Conservation (phyloP, 1,140 invertebrate genomes). For the Bombus sylvicola region DNA sequence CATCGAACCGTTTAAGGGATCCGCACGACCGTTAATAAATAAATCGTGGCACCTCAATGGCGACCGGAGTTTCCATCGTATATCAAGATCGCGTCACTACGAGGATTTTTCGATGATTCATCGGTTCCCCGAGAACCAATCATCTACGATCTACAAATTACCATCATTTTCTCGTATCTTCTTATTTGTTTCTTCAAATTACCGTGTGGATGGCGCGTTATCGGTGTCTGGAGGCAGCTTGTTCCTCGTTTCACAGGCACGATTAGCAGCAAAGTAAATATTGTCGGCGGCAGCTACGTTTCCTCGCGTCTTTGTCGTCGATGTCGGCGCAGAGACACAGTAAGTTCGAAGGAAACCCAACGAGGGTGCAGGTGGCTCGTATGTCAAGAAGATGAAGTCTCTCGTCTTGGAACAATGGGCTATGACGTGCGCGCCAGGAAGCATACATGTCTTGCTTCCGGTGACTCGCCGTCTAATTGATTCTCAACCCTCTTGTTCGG, state of each 20-base stretch:
- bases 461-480: conserved; percentile 73
- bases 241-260: not conserved
- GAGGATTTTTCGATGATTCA: not conserved
- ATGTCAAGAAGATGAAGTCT: conserved; percentile 73
- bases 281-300: not conserved
- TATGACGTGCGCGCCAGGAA: conserved; percentile 65
- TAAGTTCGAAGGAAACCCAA: conserved; percentile 47
- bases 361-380: conserved; percentile 73
- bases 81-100: no score
- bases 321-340: conserved; percentile 7
- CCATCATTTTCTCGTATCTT: no score
- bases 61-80: not conserved
- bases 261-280: conserved; percentile 7
- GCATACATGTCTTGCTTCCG: conserved; percentile 73
- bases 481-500: conserved; percentile 70
- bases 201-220: no score
- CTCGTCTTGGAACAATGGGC: conserved; percentile 72
- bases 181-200: no score
- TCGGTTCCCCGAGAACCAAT: not conserved
- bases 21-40: not conserved
- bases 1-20: conserved; percentile 2
- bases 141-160: no score
- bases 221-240: not conserved
- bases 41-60: not conserved
- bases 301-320: not conserved